A percentile compares a stretch with the other conserved stretches of the same genome.
phyloP scores from a whole-genome alignment of 2,888 invertebrate genomes.

The Eretmocerus hayati region DNA sequence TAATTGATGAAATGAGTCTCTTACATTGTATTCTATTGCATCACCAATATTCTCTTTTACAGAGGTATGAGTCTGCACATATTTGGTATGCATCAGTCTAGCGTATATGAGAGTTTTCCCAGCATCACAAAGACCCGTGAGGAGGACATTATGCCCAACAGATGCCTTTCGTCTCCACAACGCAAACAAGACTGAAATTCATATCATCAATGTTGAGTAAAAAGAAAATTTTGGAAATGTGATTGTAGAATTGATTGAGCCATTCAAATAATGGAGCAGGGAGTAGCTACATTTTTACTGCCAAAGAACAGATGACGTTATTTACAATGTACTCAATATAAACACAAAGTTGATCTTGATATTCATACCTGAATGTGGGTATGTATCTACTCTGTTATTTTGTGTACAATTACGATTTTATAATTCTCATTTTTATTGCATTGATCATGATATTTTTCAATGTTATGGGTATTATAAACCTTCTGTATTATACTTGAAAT shows the following conservation, averaged over 20 bases:
- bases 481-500: conserved; percentile 16
- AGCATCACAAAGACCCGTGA: conserved; percentile 81
- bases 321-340: too few relatives aligned
- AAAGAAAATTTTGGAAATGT: conserved; percentile 5
- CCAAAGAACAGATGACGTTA: too few relatives aligned
- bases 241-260: too few relatives aligned
- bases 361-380: conserved; percentile 6
- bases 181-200: conserved; percentile 53
- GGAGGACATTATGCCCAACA: conserved; percentile 59
- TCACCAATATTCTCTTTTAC: conserved; percentile 78
- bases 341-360: conserved; percentile 14
- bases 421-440: conserved; percentile 30
- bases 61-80: conserved; percentile 77
- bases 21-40: conserved; percentile 59
- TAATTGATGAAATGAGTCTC: conserved; percentile 26
- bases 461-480: conserved; percentile 16
- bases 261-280: too few relatives aligned
- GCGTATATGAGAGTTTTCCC: conserved; percentile 87
- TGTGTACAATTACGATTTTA: conserved; percentile 31
- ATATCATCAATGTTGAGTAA: conserved; percentile 37
- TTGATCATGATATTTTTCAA: conserved; percentile 28
- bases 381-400: conserved; percentile 36
- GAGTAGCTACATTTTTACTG: too few relatives aligned
- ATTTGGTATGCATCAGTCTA: conserved; percentile 65
- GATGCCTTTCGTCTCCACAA: conserved; percentile 56